Base-by-base conservation (phyloP, 2,113 vertebrate genomes). In the Cisticola juncidis region DNA sequence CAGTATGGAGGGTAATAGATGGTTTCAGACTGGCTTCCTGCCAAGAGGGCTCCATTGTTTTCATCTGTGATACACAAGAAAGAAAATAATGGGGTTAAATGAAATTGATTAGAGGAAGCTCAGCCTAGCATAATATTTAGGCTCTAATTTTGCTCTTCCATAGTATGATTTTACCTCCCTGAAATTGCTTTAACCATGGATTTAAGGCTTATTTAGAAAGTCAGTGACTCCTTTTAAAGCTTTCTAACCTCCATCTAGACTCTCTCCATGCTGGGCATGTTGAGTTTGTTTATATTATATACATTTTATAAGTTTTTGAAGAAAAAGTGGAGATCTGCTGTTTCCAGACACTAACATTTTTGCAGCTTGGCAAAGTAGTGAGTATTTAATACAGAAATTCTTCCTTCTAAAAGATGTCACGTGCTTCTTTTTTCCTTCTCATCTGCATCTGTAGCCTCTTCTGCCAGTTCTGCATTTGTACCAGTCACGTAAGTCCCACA, bases 11-110 rank as follows among this genome's bases (percentile, higher is more conserved):
- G 8, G 64, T 92, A 95, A 96, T 92, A 81, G 56, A 86, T 26
- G 78, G 71, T 61, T 92, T 84, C 9, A 9, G 57, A 11, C 66
- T 95, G 92, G 94, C 87, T 48, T 70, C 9, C 44, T 97, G 94
- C 94, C 95, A 96, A 81, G 72, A 81, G 31, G 56, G 20, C 58
- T 94, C 51, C 58, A 64, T 81, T 94, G 74, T 90, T 92, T 97
- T 95, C 71, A 70, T 71, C 76, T 81, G 60, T 73, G 64, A 77
- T 86, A 48, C 12, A 31, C 0, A 4, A 81, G 56, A 74, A 94
- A 93, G 93, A 92, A 96, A 95, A 94, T 92, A 90, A 93, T 88
- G 82, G 77, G 81, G 74, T 95, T 95, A 96, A 92, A 95, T 91
- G 36, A 85, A 95, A 94, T 94, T 95, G 84, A 96, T 95, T 91